phyloP scores from a whole-genome alignment of 2,797 vertebrate genomes.

The Ibycter americanus region DNA sequence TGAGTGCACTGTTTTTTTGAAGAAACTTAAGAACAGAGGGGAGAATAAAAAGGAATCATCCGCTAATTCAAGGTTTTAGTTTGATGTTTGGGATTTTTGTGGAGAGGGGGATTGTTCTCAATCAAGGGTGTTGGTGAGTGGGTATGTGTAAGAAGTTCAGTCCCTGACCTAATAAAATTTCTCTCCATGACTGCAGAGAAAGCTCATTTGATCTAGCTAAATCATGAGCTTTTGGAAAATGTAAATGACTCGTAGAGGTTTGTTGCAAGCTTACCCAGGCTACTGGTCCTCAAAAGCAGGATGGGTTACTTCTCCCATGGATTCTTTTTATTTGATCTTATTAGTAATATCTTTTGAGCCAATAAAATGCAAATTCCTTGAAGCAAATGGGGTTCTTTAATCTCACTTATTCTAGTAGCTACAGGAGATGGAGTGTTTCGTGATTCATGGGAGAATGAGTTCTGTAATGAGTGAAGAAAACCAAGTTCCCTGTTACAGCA shows the following conservation, averaged over 20 bases:
- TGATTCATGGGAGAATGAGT: background rate
- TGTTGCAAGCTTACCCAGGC: background rate
- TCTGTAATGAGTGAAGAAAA: background rate
- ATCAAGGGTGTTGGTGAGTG: background rate
- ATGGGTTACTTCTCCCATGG: background rate
- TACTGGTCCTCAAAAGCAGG: background rate
- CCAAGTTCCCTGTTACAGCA: background rate
- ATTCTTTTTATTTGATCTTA: background rate
- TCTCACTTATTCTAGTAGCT: background rate
- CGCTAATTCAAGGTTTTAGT: background rate
- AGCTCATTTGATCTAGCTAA: background rate
- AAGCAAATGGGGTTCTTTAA: background rate
- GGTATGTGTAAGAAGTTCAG: background rate
- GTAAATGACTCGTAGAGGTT: background rate
- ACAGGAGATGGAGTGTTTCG: background rate
- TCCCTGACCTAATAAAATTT: background rate
- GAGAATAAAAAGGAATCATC: background rate
- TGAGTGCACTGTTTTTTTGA: background rate
- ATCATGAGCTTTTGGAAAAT: background rate
- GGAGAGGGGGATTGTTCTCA: background rate
- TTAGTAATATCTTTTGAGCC: background rate
- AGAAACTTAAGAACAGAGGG: background rate
- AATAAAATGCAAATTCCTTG: background rate
- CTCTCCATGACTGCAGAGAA: background rate
- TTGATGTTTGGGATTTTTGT: background rate